phyloP scores from a whole-genome alignment of 2,113 vertebrate genomes.

The Axis porcinus region DNA sequence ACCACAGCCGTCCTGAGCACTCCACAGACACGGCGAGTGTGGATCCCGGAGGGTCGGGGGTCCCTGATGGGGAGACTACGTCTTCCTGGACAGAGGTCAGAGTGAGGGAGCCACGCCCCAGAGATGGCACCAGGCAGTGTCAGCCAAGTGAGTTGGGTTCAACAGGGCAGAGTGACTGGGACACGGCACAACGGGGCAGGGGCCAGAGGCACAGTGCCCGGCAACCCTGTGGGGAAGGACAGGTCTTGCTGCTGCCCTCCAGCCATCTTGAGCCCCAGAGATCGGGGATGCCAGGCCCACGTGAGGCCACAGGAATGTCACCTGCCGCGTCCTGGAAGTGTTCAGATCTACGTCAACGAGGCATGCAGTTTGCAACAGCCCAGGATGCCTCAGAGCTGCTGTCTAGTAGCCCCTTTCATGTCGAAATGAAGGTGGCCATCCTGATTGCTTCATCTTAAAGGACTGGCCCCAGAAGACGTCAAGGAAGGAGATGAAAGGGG shows the following conservation, averaged over 20 bases:
- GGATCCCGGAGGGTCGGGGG: not conserved
- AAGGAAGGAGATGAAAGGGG: not conserved
- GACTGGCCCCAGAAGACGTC: not conserved
- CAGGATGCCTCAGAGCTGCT: not conserved
- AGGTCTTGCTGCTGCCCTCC: not conserved
- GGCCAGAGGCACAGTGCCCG: not conserved
- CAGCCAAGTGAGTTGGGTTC: not conserved
- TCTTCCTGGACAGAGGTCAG: not conserved
- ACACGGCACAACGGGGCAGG: not conserved
- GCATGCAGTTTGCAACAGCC: not conserved
- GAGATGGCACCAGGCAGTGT: not conserved
- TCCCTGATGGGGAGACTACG: not conserved
- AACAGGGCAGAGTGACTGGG: not conserved
- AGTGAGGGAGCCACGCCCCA: too few relatives aligned
- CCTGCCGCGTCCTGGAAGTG: not conserved
- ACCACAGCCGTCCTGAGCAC: not conserved
- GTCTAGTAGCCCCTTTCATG: not conserved
- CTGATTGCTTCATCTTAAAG: not conserved
- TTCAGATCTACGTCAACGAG: not conserved
- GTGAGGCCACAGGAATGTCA: not conserved
- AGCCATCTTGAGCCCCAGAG: not conserved
- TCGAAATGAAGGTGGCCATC: not conserved
- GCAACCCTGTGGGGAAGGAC: not conserved
- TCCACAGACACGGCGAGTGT: not conserved
- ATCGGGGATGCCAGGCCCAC: not conserved